Conservation (phyloP, 2,797 vertebrate species). For the Sebastes matsubarae region DNA sequence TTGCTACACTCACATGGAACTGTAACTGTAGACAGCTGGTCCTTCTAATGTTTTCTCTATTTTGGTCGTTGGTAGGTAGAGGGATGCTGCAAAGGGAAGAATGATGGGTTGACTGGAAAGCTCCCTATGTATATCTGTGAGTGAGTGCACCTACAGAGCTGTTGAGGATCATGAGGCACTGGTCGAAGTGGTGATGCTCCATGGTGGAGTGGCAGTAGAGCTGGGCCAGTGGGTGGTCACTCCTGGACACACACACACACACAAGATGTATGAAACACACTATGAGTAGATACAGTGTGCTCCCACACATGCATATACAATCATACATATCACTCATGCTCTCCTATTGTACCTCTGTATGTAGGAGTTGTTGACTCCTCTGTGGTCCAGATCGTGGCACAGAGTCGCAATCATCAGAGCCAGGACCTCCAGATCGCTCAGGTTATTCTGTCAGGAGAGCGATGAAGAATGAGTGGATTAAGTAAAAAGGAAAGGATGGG, state of each 20-base stretch:
- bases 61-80: not conserved
- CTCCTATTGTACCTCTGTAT: constrained; percentile 88
- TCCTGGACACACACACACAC: constrained; percentile 79
- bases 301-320: constrained; percentile 12
- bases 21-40: not conserved
- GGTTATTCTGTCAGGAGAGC: constrained; percentile 79
- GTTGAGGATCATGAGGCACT: constrained; percentile 99
- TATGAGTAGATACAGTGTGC: not conserved
- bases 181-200: constrained; percentile 99
- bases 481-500: not conserved
- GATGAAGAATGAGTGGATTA: not conserved
- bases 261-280: not conserved
- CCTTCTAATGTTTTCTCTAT: not conserved
- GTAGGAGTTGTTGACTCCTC: constrained; percentile 98
- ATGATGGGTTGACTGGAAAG: not conserved
- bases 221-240: constrained; percentile 95
- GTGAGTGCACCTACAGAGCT: constrained; percentile 86
- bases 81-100: not conserved
- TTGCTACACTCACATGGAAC: not conserved
- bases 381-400: constrained; percentile 96
- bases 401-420: constrained; percentile 95
- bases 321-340: not conserved
- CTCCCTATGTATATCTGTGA: not conserved
- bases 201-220: constrained; percentile 98
- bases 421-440: constrained; percentile 90